Evolutionary conservation across 1,140 invertebrate genomes (phyloP), one percentile per base, ranked within the genome.

Genomic region (Lordiphosa mommai): DNA sequence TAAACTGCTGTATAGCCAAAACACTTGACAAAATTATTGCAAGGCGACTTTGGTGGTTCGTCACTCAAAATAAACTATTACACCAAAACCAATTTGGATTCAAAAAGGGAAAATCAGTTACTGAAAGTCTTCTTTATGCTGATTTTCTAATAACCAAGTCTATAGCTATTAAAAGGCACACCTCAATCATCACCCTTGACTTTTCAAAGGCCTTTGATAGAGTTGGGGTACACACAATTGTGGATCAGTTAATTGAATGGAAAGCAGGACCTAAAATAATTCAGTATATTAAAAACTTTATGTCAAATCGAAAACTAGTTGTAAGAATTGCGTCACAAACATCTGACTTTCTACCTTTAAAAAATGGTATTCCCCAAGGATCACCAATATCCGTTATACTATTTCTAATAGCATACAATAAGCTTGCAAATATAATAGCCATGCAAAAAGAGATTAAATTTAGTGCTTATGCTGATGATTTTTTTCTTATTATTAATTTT

Each of bases 141-240:
- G 20, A 23, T 23, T 23, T 23, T 33, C 34, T 33, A 12, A 55
- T 32, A 43, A 30, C 51, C n/a, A 32, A 32, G n/a, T 33, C 51
- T 7, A 6, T 38, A 16, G 23, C n/a, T n/a, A 5, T 3, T 6
- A 41, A 29, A 43, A 43, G 44, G 9, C 51, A 55, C 29, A 33
- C 27, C 9, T 43, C 51, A 13, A 33, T 55, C 23, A 34, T 59
- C 23, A 32, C 57, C 5, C 30, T 61, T 30, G 60, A 63, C 5
- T 56, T 63, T 3, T 33, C 20, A 40, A 61, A 53, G 29, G 50
- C 58, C 9, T 53, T 61, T 6, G 58, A 61, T 14, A 47, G 29
- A 16, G 14, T 63, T 16, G 60, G 60, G 8, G 23, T 63, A 2
- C 58, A 61, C 12, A 8, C 29, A n/a, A 27, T 61, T 13, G 16